Evolutionary conservation across 2,888 invertebrate species (phyloP).

Genomic region (Morinoia aosen): DNA sequence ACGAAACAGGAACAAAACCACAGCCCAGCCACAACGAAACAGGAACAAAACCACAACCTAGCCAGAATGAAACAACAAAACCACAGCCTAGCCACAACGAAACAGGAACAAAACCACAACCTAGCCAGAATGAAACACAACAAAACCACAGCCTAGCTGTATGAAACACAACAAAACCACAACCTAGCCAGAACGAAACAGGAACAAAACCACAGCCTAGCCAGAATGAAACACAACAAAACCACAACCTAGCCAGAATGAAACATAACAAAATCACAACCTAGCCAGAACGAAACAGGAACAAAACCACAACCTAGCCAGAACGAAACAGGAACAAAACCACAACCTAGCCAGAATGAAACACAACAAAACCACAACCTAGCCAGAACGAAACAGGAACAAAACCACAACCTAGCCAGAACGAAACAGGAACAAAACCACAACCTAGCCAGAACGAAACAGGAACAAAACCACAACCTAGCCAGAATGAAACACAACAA

Average conservation of each 20-base stretch:
- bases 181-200: background rate
- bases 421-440: background rate
- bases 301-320: no score
- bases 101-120: background rate
- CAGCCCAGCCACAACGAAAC: no score
- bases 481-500: background rate
- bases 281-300: background rate
- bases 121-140: background rate
- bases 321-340: background rate
- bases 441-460: background rate
- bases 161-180: background rate
- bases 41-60: background rate
- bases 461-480: background rate
- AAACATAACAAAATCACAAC: background rate
- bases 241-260: background rate
- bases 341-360: background rate
- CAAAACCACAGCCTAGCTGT: background rate
- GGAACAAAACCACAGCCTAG: no score
- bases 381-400: background rate
- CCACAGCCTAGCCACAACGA: background rate
- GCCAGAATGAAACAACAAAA: background rate
- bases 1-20: no score
- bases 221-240: background rate
- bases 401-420: no score
- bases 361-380: background rate